Conservation (phyloP, 1,140 invertebrate species). For the Chrysoperla carnea region DNA sequence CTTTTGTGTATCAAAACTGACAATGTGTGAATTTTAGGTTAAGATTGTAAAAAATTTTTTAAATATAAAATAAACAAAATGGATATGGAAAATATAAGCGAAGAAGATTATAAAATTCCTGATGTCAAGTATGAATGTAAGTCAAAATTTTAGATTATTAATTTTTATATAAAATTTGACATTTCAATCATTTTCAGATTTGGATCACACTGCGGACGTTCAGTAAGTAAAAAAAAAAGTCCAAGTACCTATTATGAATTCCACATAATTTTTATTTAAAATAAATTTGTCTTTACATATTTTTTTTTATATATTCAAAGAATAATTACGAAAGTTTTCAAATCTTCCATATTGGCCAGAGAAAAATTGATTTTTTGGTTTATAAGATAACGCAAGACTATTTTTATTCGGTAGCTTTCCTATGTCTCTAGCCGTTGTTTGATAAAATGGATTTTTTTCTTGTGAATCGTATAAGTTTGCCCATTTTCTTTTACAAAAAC, state of each 20-base stretch:
- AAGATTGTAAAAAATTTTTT: too few relatives aligned
- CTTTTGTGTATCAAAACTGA: too few relatives aligned
- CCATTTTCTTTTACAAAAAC: too few relatives aligned
- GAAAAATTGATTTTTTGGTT: too few relatives aligned
- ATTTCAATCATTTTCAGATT: conserved; percentile 47
- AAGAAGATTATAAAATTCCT: conserved; percentile 34
- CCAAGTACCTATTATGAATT: conserved; percentile 1
- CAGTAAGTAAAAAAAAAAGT: conserved; percentile 52
- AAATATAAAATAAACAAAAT: too few relatives aligned
- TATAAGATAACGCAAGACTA: too few relatives aligned
- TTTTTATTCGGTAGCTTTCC: too few relatives aligned
- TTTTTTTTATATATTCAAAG: neutral
- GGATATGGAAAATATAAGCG: conserved; percentile 24
- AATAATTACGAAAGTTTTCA: neutral
- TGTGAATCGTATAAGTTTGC: too few relatives aligned
- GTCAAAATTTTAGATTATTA: conserved; percentile 15
- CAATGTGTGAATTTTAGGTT: too few relatives aligned
- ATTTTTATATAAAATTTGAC: conserved; percentile 9
- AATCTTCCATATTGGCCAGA: neutral
- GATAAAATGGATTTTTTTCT: too few relatives aligned
- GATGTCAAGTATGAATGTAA: conserved; percentile 53
- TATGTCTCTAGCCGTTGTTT: too few relatives aligned
- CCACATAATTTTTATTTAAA: conserved; percentile 3
- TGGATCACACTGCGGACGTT: conserved; percentile 94
- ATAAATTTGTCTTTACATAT: conserved; percentile 3